Base-by-base conservation (phyloP, 1,140 invertebrate species). In the Parasteatoda tepidariorum region DNA sequence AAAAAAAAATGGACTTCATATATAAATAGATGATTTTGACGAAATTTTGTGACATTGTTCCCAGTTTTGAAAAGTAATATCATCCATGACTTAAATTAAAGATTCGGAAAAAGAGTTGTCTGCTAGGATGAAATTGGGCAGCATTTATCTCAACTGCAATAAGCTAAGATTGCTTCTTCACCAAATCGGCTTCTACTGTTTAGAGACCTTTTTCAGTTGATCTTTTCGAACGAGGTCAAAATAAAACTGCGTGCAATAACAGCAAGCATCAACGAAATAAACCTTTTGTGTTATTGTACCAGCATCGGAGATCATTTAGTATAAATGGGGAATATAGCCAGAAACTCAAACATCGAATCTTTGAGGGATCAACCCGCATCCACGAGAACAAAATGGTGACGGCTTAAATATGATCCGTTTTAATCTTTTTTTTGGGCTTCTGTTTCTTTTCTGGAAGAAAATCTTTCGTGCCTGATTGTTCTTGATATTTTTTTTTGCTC, bases 371-470 rank as follows among this genome's bases (percentile, higher is more conserved):
- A 66, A 31, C 62, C 73, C 73, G 62, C 74, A 78, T 66, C 55
- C 33, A n/a, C n/a, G n/a, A n/a, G 18, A 34, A 15, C 61, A 78
- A 78, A 78, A 66, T 66, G 74, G 74, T 62, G 74, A 11, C 74
- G 74, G 74, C 34, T 78, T 78, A 78, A 78, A 78, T 78, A 78
- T 78, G 74, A 78, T 78, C 74, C 74, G 74, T 78, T 78, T 78
- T 78, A 78, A 78, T 78, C 74, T 78, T 18, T n/a, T n/a, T n/a
- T n/a, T n/a, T n/a, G 34, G 13, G 13, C 28, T n/a, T n/a, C n/a
- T n/a, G n/a, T n/a, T n/a, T 22, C 66, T 78, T 66, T 48, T 78
- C 41, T 66, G 59, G 74, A 78, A 30, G 30, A 78, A 66, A 78
- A 18, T 66, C 66, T 66, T 78, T 64, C 28, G 55, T 41, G 6